These are phyloP conservation scores for Polyommatus icarus DNA, from an alignment of 2,888 invertebrate species.

Conservation along the genomic window DNA sequence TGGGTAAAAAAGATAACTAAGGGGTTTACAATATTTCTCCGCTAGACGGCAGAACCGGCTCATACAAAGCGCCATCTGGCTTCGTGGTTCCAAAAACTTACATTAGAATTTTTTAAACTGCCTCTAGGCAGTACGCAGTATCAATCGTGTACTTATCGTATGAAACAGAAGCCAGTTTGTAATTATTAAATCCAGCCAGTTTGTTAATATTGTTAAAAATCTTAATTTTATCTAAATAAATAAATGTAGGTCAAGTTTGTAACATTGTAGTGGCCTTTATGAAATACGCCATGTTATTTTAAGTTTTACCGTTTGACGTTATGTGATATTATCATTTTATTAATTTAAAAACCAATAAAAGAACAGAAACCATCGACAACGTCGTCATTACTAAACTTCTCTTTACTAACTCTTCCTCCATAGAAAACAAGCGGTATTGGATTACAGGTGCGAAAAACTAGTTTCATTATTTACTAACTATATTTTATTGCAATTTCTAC, in stretches of 20 bases:
- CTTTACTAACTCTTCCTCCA: not conserved
- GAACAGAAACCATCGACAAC: not conserved
- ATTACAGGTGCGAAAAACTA: not conserved
- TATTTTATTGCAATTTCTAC: too few relatives aligned
- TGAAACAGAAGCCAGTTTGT: too few relatives aligned
- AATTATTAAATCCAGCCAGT: too few relatives aligned
- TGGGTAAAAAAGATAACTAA: not conserved
- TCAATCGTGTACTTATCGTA: too few relatives aligned
- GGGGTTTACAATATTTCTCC: too few relatives aligned
- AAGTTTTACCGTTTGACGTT: conserved; percentile 14
- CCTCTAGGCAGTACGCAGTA: too few relatives aligned
- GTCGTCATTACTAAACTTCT: not conserved
- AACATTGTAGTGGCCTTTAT: not conserved
- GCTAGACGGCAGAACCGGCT: too few relatives aligned
- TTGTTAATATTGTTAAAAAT: not conserved
- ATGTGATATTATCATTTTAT: conserved; percentile 28
- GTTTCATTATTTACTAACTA: not conserved
- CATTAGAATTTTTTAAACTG: too few relatives aligned
- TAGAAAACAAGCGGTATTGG: not conserved
- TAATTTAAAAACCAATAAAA: conserved; percentile 21
- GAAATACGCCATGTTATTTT: not conserved
- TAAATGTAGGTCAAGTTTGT: not conserved
- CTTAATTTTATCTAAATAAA: not conserved
- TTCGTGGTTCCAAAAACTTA: too few relatives aligned
- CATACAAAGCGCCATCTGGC: too few relatives aligned